Percentiles rank a stretch among this genome's conserved stretches.
phyloP scores from a whole-genome alignment of 1,140 invertebrate species.

The Mamestra configurata region DNA sequence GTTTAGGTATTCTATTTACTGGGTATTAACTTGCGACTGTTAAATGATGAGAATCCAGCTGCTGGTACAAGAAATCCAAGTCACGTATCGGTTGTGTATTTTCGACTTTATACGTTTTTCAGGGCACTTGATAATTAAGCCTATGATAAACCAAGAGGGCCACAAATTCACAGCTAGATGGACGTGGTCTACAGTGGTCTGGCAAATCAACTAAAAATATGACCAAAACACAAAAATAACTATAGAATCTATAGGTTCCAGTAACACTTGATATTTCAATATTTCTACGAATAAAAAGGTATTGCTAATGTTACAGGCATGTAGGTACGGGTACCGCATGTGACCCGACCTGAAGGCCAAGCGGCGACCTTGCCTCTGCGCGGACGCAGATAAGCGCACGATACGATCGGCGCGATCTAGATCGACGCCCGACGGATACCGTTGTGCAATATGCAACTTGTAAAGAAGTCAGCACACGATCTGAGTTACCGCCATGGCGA shows the following conservation, averaged over 20 bases:
- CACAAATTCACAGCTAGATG: too few relatives aligned
- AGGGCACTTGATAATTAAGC: too few relatives aligned
- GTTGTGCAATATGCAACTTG: neutral
- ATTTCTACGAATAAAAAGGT: neutral
- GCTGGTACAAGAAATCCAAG: too few relatives aligned
- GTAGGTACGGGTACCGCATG: slow-evolving; percentile 2
- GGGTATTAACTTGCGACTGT: too few relatives aligned
- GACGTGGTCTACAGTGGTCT: too few relatives aligned
- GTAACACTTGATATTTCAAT: neutral
- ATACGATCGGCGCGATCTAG: slow-evolving; percentile 38
- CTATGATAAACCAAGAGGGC: too few relatives aligned
- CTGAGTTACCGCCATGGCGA: neutral
- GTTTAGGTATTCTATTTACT: too few relatives aligned
- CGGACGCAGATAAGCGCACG: slow-evolving; percentile 31
- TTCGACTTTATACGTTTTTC: too few relatives aligned
- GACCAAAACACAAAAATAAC: too few relatives aligned
- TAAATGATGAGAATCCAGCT: too few relatives aligned
- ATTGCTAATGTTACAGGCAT: slow-evolving; percentile 2
- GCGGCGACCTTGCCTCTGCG: slow-evolving; percentile 26
- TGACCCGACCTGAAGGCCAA: slow-evolving; percentile 30
- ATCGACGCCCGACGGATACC: slow-evolving; percentile 28
- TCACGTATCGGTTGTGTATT: too few relatives aligned
- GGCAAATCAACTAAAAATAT: too few relatives aligned
- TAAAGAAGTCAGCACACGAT: neutral
- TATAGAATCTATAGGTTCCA: neutral